phyloP scores from a whole-genome alignment of 2,113 vertebrate genomes.

The Malurus melanocephalus region DNA sequence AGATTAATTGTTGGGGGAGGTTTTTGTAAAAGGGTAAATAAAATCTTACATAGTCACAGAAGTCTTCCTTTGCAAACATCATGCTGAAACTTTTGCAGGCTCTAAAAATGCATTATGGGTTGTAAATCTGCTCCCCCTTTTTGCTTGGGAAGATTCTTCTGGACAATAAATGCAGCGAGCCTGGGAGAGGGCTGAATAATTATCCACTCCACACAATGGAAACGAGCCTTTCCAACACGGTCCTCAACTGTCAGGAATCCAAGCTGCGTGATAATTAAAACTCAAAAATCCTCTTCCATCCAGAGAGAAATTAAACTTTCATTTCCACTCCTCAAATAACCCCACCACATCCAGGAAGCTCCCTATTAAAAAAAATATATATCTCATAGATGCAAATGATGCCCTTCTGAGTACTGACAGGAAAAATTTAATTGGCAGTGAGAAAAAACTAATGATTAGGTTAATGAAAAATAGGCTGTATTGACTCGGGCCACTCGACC shows the following conservation, averaged over 20 bases:
- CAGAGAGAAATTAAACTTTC: not conserved
- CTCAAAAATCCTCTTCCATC: not conserved
- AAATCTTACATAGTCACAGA: not conserved
- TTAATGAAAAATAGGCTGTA: constrained; percentile 34
- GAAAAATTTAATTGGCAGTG: not conserved
- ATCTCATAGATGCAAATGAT: not conserved
- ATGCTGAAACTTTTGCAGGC: not conserved
- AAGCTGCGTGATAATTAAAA: constrained; percentile 40
- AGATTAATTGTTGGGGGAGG: not conserved
- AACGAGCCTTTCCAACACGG: not conserved
- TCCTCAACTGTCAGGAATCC: constrained; percentile 45
- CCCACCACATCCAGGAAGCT: not conserved
- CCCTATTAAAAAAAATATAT: not conserved
- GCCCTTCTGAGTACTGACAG: not conserved
- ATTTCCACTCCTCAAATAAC: not conserved
- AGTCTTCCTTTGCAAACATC: not conserved
- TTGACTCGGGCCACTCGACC: not conserved
- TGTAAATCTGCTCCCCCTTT: constrained; percentile 20
- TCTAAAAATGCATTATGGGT: constrained; percentile 4
- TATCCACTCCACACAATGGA: constrained; percentile 47
- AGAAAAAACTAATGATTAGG: constrained; percentile 20
- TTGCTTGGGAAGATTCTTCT: constrained; percentile 51
- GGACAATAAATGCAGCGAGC: constrained; percentile 41
- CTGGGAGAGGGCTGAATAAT: constrained; percentile 49
- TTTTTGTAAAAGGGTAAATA: not conserved